Conservation (phyloP, 37 sponge, comb jelly and placozoan genomes). For the Ianthella basta region DNA sequence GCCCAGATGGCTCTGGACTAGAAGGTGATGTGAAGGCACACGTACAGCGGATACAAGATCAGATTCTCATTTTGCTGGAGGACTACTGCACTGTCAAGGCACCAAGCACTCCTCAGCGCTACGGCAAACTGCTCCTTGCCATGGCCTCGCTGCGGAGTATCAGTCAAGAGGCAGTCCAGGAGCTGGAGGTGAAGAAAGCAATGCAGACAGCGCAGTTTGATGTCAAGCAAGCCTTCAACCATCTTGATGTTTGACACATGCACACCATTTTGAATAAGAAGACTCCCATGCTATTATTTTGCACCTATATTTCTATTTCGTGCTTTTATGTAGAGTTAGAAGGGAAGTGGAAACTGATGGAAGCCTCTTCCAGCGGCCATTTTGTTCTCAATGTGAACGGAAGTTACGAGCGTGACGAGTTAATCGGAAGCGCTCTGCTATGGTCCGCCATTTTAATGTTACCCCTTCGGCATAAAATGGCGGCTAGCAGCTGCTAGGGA, state of each 20-base stretch:
- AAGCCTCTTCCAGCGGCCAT: too few relatives aligned
- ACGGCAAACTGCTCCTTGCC: constrained; percentile 78
- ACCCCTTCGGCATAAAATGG: too few relatives aligned
- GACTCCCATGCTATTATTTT: too few relatives aligned
- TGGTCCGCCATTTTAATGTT: too few relatives aligned
- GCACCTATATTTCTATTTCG: too few relatives aligned
- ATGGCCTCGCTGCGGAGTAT: constrained; percentile 78
- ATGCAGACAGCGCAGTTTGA: background rate
- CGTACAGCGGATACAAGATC: constrained; percentile 57
- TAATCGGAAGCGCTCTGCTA: too few relatives aligned
- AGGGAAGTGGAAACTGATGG: too few relatives aligned
- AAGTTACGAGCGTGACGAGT: too few relatives aligned
- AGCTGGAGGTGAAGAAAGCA: constrained; percentile 82
- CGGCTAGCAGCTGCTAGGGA: too few relatives aligned
- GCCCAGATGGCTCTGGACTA: constrained; percentile 1
- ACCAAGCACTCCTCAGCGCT: constrained; percentile 75
- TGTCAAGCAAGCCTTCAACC: background rate
- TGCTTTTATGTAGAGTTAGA: too few relatives aligned
- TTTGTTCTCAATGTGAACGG: too few relatives aligned
- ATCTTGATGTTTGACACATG: background rate
- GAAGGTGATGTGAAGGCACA: constrained; percentile 11
- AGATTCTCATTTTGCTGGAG: constrained; percentile 72
- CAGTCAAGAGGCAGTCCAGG: constrained; percentile 66
- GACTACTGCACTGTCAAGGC: constrained; percentile 65
- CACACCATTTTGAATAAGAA: too few relatives aligned